These are phyloP conservation scores for Tryphoninae sp. DNA, from an alignment of 2,888 invertebrate genomes.

Conservation along the genomic window DNA sequence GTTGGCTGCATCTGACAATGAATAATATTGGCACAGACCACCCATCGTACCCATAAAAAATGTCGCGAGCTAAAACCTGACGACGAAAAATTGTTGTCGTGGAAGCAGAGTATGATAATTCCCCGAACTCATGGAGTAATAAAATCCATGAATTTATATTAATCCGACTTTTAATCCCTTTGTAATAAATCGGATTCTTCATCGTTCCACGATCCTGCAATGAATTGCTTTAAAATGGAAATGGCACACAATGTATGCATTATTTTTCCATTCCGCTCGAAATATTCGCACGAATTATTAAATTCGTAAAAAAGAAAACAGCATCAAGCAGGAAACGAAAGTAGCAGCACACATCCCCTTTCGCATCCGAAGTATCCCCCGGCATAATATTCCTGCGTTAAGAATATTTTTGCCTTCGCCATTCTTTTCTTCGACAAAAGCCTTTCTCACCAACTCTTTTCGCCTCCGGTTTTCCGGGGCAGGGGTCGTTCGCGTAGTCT, in stretches of 20 bases:
- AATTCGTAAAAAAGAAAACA: background rate
- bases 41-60: too few relatives aligned
- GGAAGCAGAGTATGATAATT: too few relatives aligned
- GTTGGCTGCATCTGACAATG: too few relatives aligned
- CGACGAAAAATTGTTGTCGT: too few relatives aligned
- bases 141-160: too few relatives aligned
- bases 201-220: background rate
- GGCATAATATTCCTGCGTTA: background rate
- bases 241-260: background rate
- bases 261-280: background rate
- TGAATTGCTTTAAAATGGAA: background rate
- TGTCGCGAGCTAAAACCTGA: too few relatives aligned
- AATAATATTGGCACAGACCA: too few relatives aligned
- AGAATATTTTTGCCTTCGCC: background rate
- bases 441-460: background rate
- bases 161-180: too few relatives aligned
- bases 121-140: too few relatives aligned
- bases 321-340: background rate
- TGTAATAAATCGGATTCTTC: too few relatives aligned
- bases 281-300: background rate
- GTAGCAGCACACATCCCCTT: background rate
- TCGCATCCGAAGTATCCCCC: background rate
- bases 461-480: constrained; percentile 21
- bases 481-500: constrained; percentile 40
- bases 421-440: constrained; percentile 17